A percentile compares a stretch with the other conserved stretches of the same genome.
These are phyloP conservation scores for Marcusenius ussheri DNA, from an alignment of 2,113 vertebrate genomes.

Conservation along the genomic window DNA sequence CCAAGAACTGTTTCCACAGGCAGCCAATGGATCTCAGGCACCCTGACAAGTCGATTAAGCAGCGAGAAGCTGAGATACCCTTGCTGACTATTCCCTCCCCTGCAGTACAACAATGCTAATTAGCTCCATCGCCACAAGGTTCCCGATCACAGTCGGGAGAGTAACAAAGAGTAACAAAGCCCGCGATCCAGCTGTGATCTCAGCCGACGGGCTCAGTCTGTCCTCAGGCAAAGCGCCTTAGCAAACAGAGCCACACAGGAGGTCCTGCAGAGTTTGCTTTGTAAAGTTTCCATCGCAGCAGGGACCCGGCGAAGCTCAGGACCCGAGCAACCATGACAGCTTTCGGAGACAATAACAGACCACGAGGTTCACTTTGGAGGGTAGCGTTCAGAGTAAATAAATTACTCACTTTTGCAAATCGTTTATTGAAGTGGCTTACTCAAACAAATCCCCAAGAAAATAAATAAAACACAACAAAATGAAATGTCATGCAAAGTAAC, in stretches of 20 bases:
- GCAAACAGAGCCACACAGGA: not conserved
- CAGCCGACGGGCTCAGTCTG: not conserved
- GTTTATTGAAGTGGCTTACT: not conserved
- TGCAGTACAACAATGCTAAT: not conserved
- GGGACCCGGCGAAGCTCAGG: not conserved
- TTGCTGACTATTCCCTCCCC: not conserved
- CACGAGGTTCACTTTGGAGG: not conserved
- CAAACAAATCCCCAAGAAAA: not conserved
- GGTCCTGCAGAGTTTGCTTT: not conserved
- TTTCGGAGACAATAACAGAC: not conserved
- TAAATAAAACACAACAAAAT: not conserved
- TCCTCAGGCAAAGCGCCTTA: not conserved
- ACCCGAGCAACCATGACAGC: not conserved
- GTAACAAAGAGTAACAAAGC: not conserved
- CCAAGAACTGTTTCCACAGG: not conserved
- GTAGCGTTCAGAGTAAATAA: not conserved
- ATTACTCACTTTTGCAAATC: not conserved
- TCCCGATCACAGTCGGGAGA: not conserved
- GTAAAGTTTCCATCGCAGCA: not conserved
- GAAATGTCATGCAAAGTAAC: not conserved
- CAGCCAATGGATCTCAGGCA: not conserved
- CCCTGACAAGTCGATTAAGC: not conserved
- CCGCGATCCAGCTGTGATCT: not conserved
- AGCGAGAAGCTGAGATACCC: not conserved
- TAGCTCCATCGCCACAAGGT: not conserved